phyloP scores from a whole-genome alignment of 2,888 invertebrate genomes.

The Trachelus troglodyta region DNA sequence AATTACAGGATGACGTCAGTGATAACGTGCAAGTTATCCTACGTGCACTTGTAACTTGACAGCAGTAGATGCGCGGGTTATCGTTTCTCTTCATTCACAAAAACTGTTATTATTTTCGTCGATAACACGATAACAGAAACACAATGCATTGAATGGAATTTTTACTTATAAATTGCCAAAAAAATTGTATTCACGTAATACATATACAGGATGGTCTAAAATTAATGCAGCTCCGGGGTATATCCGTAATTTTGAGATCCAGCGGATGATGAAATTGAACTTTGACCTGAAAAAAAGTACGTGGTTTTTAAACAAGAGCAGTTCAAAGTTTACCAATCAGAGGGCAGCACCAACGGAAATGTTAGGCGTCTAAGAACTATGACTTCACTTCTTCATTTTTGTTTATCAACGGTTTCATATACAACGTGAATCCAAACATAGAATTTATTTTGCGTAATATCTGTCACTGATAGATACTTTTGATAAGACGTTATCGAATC shows the following conservation, averaged over 20 bases:
- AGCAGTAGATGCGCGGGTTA: background rate
- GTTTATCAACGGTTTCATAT: too few relatives aligned
- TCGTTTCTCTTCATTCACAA: background rate
- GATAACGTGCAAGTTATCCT: background rate
- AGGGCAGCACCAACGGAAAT: too few relatives aligned
- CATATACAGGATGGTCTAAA: too few relatives aligned
- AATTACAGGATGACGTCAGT: background rate
- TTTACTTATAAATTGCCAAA: background rate
- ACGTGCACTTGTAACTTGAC: background rate
- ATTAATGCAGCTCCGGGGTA: too few relatives aligned
- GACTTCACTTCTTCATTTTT: too few relatives aligned
- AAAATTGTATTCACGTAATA: background rate
- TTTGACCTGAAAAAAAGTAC: too few relatives aligned
- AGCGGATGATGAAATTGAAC: too few relatives aligned
- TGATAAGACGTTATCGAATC: background rate
- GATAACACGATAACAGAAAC: background rate
- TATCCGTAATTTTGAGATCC: too few relatives aligned
- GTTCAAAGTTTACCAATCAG: too few relatives aligned
- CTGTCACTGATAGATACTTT: background rate
- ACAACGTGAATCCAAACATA: background rate
- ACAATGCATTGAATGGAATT: background rate
- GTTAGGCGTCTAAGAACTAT: too few relatives aligned
- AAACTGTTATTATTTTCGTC: background rate
- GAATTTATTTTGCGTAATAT: background rate
- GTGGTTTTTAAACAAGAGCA: too few relatives aligned